These are phyloP conservation scores for Pogoniulus pusillus DNA, from an alignment of 2,797 vertebrate genomes.

Conservation along the genomic window DNA sequence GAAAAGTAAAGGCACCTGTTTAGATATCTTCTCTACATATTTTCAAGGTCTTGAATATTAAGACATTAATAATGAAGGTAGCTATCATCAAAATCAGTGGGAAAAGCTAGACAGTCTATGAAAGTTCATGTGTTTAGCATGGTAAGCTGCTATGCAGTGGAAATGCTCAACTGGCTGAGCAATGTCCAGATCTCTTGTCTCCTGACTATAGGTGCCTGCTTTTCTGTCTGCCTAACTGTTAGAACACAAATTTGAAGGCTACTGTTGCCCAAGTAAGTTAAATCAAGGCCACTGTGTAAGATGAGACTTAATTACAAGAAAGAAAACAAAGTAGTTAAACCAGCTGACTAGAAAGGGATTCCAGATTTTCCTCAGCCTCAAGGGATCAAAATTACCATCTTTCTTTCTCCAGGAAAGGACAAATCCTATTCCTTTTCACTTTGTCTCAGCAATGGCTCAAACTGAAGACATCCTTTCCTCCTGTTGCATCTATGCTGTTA, in stretches of 20 bases:
- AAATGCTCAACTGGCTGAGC: not conserved
- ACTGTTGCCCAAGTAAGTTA: not conserved
- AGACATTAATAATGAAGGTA: not conserved
- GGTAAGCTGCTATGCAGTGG: not conserved
- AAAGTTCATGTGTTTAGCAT: not conserved
- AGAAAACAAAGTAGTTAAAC: not conserved
- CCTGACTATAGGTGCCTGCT: not conserved
- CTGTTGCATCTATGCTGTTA: not conserved
- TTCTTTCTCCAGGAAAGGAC: not conserved
- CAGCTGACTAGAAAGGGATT: not conserved
- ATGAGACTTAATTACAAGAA: not conserved
- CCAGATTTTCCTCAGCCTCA: not conserved
- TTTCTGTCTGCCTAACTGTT: not conserved
- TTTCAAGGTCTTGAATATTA: not conserved
- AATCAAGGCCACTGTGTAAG: not conserved
- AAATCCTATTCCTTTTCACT: not conserved
- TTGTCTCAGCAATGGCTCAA: not conserved
- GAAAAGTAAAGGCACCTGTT: not conserved
- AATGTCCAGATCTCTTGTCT: not conserved
- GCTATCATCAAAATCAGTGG: not conserved
- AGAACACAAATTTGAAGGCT: not conserved
- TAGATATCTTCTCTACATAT: not conserved
- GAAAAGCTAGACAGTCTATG: not conserved
- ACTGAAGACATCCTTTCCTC: not conserved
- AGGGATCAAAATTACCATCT: not conserved